phyloP scores from a whole-genome alignment of 2,113 vertebrate genomes.

The Lophotis ruficrista region DNA sequence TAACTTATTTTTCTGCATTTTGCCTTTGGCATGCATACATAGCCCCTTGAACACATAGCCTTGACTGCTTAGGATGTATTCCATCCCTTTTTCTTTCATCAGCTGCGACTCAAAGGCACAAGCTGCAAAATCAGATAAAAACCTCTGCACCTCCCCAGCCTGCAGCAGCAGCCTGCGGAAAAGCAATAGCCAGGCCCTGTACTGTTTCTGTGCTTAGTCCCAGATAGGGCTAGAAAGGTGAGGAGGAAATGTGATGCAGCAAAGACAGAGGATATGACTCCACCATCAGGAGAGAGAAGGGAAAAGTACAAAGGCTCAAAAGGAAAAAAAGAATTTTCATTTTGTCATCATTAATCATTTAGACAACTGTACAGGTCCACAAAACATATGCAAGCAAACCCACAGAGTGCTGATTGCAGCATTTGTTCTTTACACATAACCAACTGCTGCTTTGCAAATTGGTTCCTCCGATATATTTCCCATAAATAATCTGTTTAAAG shows the following conservation, averaged over 20 bases:
- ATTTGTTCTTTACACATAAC: background rate
- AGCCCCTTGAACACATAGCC: background rate
- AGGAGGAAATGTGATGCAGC: background rate
- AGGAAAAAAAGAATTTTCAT: background rate
- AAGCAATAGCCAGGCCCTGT: background rate
- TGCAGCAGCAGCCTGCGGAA: background rate
- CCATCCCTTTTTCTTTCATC: background rate
- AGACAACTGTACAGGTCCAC: background rate
- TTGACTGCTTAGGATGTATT: background rate
- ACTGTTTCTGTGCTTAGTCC: accelerated
- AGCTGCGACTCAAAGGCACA: background rate
- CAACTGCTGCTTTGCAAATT: slow-evolving; percentile 29
- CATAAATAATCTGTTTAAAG: slow-evolving; percentile 44
- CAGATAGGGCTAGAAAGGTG: background rate
- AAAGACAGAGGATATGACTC: slow-evolving; percentile 21
- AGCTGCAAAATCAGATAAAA: background rate
- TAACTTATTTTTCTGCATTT: background rate
- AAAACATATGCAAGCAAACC: background rate
- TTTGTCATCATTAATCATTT: slow-evolving; percentile 13
- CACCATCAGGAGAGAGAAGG: slow-evolving; percentile 15
- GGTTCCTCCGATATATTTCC: background rate
- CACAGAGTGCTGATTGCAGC: background rate
- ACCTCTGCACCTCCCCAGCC: background rate
- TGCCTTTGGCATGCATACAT: background rate
- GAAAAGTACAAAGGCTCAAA: slow-evolving; percentile 5